Evolutionary conservation across 2,797 vertebrate genomes (phyloP).

Genomic region (Pangasius krempfi): DNA sequence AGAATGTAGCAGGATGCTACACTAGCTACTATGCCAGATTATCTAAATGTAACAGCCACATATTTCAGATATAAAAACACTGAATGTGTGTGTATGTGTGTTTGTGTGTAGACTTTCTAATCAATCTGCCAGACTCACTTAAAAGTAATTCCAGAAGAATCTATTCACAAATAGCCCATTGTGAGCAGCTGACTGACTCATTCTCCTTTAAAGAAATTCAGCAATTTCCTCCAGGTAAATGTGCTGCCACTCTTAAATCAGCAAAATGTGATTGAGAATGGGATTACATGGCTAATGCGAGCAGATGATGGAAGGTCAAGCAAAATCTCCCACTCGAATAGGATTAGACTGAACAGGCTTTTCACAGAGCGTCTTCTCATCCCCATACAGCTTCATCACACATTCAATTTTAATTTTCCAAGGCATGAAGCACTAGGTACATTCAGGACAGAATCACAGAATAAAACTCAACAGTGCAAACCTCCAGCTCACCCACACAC

Average conservation of each 20-base stretch:
- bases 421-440: background rate
- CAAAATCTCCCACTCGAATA: slow-evolving; percentile 59
- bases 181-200: background rate
- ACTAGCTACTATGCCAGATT: background rate
- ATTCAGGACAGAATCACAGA: background rate
- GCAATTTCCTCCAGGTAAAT: slow-evolving; percentile 61
- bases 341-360: slow-evolving; percentile 55
- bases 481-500: background rate
- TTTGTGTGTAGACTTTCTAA: background rate
- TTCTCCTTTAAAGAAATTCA: slow-evolving; percentile 56
- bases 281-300: slow-evolving; percentile 84
- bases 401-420: slow-evolving; percentile 7
- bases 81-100: background rate
- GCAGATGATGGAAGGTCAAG: slow-evolving; percentile 81
- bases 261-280: slow-evolving; percentile 73
- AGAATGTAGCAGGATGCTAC: background rate
- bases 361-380: slow-evolving; percentile 17
- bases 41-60: background rate
- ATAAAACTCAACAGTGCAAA: background rate
- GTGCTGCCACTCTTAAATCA: slow-evolving; percentile 71
- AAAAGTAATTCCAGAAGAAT: slow-evolving; percentile 5
- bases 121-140: background rate
- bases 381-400: background rate
- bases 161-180: background rate
- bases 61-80: background rate